Evolutionary conservation across 2,888 invertebrate genomes (phyloP).

Genomic region (Melanargia galathea): DNA sequence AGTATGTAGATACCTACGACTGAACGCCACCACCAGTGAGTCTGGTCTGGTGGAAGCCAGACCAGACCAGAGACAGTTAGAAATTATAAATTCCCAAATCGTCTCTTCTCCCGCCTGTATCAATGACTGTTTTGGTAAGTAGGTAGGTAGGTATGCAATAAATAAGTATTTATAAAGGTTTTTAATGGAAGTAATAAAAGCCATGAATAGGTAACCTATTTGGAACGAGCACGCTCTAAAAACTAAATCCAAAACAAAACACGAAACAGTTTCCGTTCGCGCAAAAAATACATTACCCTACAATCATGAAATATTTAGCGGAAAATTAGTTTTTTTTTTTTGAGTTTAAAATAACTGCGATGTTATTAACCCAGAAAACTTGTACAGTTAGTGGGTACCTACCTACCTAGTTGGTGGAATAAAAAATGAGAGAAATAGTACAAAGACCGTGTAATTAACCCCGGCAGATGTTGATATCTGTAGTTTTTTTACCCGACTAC

Average conservation of each 20-base stretch:
- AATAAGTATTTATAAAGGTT: no score
- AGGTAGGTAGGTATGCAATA: no score
- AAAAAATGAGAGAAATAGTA: conserved; percentile 25
- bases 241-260: conserved; percentile 1
- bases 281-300: conserved; percentile 17
- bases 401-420: conserved; percentile 28
- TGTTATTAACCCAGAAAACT: conserved; percentile 36
- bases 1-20: no score
- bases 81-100: no score
- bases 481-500: background rate
- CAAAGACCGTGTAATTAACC: conserved; percentile 13
- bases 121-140: no score
- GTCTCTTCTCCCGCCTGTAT: no score
- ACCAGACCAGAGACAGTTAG: no score
- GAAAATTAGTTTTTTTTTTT: conserved; percentile 1
- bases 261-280: conserved; percentile 4
- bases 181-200: no score
- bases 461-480: background rate
- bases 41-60: no score
- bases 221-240: conserved; percentile 1
- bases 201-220: no score
- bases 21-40: no score
- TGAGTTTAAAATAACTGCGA: conserved; percentile 3
- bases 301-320: conserved; percentile 12
- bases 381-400: conserved; percentile 37